phyloP scores from a whole-genome alignment of 1,140 invertebrate genomes.

The Oppia nitens region DNA sequence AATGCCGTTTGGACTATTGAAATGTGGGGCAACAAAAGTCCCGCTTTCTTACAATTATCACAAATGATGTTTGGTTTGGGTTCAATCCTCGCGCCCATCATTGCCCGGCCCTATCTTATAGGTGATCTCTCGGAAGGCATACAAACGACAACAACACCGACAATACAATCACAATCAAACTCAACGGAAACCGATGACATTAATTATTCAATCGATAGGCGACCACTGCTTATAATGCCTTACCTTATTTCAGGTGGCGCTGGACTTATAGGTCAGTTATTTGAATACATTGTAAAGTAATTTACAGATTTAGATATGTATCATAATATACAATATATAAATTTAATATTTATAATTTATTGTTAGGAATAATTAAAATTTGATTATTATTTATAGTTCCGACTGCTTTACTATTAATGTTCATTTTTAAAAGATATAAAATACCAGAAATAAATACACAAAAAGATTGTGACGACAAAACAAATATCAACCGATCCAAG shows the following conservation, averaged over 20 bases:
- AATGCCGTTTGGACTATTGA: conserved; percentile 7
- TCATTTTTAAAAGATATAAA: too few relatives aligned
- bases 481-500: too few relatives aligned
- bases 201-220: neutral
- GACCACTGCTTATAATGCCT: neutral
- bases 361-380: too few relatives aligned
- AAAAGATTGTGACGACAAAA: too few relatives aligned
- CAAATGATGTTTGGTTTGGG: neutral
- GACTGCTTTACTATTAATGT: too few relatives aligned
- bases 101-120: neutral
- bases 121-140: neutral
- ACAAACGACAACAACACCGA: neutral
- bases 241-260: neutral
- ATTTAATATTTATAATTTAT: too few relatives aligned
- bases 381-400: too few relatives aligned
- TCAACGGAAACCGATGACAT: neutral
- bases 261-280: too few relatives aligned
- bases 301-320: too few relatives aligned
- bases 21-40: neutral
- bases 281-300: too few relatives aligned
- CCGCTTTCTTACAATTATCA: neutral
- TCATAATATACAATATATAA: too few relatives aligned
- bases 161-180: neutral
- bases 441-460: too few relatives aligned
- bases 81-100: neutral